Evolutionary conservation across 2,888 invertebrate species (phyloP).

Genomic region (Parnassius glacialis): DNA sequence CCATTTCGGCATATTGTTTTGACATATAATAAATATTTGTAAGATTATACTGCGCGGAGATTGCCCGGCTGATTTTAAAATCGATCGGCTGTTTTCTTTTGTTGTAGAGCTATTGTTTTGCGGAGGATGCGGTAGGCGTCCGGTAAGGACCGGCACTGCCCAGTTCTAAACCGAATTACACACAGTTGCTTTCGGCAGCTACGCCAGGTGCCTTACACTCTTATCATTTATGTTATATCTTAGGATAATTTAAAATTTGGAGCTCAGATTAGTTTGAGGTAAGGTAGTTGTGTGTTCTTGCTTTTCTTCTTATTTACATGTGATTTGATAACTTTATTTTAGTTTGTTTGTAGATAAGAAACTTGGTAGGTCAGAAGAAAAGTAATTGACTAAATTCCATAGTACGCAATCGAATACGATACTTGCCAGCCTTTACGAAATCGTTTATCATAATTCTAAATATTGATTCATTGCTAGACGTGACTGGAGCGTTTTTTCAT

Average conservation of each 20-base stretch:
- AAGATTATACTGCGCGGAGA: constrained; percentile 69
- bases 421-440: too few relatives aligned
- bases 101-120: constrained; percentile 56
- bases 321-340: too few relatives aligned
- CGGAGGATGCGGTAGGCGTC: constrained; percentile 43
- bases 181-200: constrained; percentile 68
- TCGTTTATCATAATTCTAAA: too few relatives aligned
- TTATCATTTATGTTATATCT: constrained; percentile 35
- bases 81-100: constrained; percentile 59
- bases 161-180: constrained; percentile 64
- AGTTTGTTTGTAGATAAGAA: too few relatives aligned
- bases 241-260: constrained; percentile 22
- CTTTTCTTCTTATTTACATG: too few relatives aligned
- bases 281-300: too few relatives aligned
- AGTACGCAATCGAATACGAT: too few relatives aligned
- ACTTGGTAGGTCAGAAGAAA: too few relatives aligned
- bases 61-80: constrained; percentile 65
- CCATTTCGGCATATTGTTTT: constrained; percentile 81
- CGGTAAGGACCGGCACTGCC: constrained; percentile 40
- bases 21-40: constrained; percentile 81
- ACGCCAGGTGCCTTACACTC: constrained; percentile 45
- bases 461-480: too few relatives aligned
- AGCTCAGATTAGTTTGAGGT: constrained; percentile 22
- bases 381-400: too few relatives aligned
- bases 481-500: too few relatives aligned